A percentile compares a stretch with the other conserved stretches of the same genome.
Conservation (phyloP, 2,888 invertebrate species). For the Nematopogon swammerdamellus region DNA sequence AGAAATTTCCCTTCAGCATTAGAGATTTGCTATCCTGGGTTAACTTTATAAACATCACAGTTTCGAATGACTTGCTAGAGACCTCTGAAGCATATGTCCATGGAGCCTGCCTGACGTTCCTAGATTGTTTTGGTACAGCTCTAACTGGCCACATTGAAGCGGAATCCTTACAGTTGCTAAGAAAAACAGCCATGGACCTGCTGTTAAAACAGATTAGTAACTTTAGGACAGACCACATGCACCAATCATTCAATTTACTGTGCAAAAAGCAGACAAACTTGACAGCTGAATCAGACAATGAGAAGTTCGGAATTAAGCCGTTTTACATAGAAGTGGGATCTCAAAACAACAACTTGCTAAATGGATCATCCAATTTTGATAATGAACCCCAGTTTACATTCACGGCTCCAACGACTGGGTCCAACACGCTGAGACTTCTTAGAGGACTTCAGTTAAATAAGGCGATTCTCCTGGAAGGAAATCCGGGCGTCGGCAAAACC, state of each 20-base stretch:
- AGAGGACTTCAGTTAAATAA: constrained; percentile 88
- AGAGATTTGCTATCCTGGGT: constrained; percentile 93
- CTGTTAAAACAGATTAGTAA: constrained; percentile 51
- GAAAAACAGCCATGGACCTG: constrained; percentile 52
- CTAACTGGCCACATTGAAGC: constrained; percentile 66
- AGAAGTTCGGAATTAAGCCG: constrained; percentile 71
- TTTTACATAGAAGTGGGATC: constrained; percentile 66
- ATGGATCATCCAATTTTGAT: constrained; percentile 17
- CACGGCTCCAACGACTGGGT: constrained; percentile 72
- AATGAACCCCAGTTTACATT: constrained; percentile 61
- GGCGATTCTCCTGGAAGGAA: constrained; percentile 93
- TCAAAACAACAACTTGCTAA: constrained; percentile 4
- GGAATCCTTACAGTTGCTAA: constrained; percentile 37
- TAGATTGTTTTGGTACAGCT: constrained; percentile 90
- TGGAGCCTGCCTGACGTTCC: constrained; percentile 86
- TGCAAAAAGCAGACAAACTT: constrained; percentile 29
- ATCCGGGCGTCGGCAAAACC: constrained; percentile 98
- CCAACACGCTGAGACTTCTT: constrained; percentile 80
- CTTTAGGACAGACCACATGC: constrained; percentile 32
- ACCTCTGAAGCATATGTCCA: constrained; percentile 74
- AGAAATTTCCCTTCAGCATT: constrained; percentile 80
- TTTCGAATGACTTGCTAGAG: constrained; percentile 34
- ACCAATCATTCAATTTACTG: constrained; percentile 24
- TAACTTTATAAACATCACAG: constrained; percentile 74
- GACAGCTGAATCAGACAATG: constrained; percentile 27